phyloP scores from a whole-genome alignment of 2,113 vertebrate genomes.

The Toxotes jaculatrix region DNA sequence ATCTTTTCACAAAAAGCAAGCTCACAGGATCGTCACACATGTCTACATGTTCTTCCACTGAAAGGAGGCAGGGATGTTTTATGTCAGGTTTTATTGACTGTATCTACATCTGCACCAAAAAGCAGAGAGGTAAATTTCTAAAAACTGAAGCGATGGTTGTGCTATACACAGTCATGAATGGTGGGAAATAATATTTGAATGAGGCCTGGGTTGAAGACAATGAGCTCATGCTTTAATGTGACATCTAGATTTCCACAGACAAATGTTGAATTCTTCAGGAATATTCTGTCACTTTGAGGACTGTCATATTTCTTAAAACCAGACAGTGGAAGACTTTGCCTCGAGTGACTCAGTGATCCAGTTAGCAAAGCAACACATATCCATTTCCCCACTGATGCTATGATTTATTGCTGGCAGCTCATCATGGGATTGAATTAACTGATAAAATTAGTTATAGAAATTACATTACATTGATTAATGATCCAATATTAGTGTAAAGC shows the following conservation, averaged over 20 bases:
- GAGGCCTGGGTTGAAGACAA: not conserved
- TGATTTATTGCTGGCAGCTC: conserved; percentile 43
- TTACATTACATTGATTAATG: conserved; percentile 52
- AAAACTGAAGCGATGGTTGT: not conserved
- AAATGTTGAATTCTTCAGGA: conserved; percentile 33
- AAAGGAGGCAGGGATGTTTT: not conserved
- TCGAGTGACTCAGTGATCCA: conserved; percentile 45
- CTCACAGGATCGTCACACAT: not conserved
- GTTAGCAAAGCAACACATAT: conserved; percentile 30
- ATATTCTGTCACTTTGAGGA: conserved; percentile 12
- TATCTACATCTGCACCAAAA: not conserved
- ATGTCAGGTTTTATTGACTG: not conserved
- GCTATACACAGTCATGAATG: not conserved
- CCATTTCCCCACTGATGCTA: conserved; percentile 30
- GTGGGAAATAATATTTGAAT: not conserved
- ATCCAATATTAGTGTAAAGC: not conserved
- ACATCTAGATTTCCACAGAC: conserved; percentile 7
- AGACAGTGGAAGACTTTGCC: conserved; percentile 41
- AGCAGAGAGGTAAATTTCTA: not conserved
- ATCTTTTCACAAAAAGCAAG: conserved; percentile 14
- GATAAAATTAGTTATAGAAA: conserved; percentile 22
- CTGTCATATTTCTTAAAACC: conserved; percentile 36
- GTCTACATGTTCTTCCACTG: not conserved
- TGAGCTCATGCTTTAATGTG: not conserved
- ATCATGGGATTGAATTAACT: not conserved